Percentiles rank a stretch among this genome's conserved stretches.
Conservation (phyloP, 2,888 invertebrate species). For the Heteromurus nitidus region DNA sequence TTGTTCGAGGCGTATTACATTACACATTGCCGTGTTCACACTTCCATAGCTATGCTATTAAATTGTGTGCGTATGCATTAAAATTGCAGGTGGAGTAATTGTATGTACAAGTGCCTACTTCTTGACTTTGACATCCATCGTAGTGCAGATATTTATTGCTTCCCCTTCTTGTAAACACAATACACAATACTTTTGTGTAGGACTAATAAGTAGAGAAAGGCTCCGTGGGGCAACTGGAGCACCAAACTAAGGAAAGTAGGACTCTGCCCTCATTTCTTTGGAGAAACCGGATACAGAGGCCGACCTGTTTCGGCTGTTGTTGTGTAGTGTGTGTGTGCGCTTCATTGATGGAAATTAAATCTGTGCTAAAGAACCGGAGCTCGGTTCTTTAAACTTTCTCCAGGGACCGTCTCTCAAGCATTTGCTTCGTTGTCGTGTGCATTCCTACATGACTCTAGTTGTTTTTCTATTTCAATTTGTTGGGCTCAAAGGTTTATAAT, state of each 20-base stretch:
- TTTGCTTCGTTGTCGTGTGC: no score
- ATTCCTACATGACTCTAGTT: no score
- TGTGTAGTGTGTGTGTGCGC: background rate
- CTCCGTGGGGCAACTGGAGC: slow-evolving; percentile 37
- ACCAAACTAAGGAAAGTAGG: slow-evolving; percentile 50
- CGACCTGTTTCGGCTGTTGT: slow-evolving; percentile 52
- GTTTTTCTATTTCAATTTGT: no score
- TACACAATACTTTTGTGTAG: slow-evolving; percentile 22
- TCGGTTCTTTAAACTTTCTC: no score
- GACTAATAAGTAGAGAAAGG: background rate
- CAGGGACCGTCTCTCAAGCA: no score
- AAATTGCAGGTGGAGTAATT: background rate
- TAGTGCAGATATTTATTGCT: slow-evolving; percentile 53
- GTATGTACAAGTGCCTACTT: slow-evolving; percentile 17
- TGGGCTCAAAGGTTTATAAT: no score
- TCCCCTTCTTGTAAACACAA: slow-evolving; percentile 37
- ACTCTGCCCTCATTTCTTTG: slow-evolving; percentile 58
- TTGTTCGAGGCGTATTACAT: no score
- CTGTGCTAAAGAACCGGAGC: no score
- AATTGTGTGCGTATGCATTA: no score
- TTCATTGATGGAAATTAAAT: slow-evolving; percentile 4
- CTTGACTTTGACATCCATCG: slow-evolving; percentile 59
- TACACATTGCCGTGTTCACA: no score
- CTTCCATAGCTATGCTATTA: no score
- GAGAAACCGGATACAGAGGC: slow-evolving; percentile 65